Base-by-base conservation (phyloP, 1,140 invertebrate genomes). In the Lerema accius region DNA sequence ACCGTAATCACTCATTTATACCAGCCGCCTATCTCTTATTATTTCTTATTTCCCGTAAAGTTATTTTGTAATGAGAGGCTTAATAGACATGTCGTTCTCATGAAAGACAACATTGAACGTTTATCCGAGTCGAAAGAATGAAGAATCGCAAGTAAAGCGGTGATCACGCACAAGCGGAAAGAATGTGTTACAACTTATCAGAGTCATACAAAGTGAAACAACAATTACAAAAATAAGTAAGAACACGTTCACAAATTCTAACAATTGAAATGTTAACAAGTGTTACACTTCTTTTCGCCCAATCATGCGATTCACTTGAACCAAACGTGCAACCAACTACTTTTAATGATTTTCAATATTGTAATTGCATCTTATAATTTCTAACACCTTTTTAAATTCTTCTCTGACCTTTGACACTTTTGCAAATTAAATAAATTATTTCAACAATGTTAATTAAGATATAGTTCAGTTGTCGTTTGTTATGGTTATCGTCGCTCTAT, bases 111-210 rank as follows among this genome's bases (percentile, higher is more conserved):
- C n/a, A 17, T 7, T n/a, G 16, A 45, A 14, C 53, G 26, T 19
- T 11, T 19, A 32, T 23, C 16, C 43, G 4, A 46, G 17, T 23
- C 37, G 32, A 51, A 23, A 45, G 28, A 75, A 78, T 39, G 76
- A 86, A 86, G 64, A 82, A 80, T 78, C 73, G 76, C 71, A 80
- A 64, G 71, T 72, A 76, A 90, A 90, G 88, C 86, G 73, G 88
- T 89, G 86, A 84, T 80, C 78, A 89, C 86, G 85, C 88, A 82
- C 65, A 89, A 90, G 88, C 88, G 85, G 81, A 89, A 88, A 84
- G 86, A 87, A 86, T 73, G 84, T 88, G 87, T 88, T 78, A 82
- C 69, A 83, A 80, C 65, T 83, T 72, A 87, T 80, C 60, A 63
- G 74, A 82, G 64, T 78, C 72, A 79, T 73, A 86, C 74, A 82